phyloP scores from a whole-genome alignment of 2,888 invertebrate genomes.

The Scaptomyza reducta region DNA sequence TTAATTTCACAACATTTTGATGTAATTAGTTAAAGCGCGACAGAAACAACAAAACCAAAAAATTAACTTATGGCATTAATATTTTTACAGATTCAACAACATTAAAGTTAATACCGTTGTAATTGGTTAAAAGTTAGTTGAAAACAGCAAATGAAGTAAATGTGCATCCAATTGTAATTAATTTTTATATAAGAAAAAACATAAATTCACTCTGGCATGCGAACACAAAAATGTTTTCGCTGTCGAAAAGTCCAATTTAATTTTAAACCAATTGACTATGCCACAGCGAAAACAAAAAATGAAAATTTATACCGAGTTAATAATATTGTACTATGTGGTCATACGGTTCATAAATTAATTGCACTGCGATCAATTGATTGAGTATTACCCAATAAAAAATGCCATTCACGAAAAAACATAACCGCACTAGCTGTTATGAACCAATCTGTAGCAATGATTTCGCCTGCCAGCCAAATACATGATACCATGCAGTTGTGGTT shows the following conservation, averaged over 20 bases:
- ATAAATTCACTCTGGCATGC: background rate
- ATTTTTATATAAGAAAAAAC: background rate
- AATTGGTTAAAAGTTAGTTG: background rate
- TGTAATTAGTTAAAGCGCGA: slow-evolving; percentile 56
- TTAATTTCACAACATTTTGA: slow-evolving; percentile 42
- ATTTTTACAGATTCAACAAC: slow-evolving; percentile 15
- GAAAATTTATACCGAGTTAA: background rate
- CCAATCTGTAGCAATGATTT: background rate
- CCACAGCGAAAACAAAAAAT: too few relatives aligned
- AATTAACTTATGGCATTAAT: slow-evolving; percentile 5
- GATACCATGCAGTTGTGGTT: slow-evolving; percentile 22
- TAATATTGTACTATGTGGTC: slow-evolving; percentile 5
- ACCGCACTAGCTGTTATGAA: slow-evolving; percentile 11
- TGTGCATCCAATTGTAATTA: background rate
- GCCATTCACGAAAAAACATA: slow-evolving; percentile 8
- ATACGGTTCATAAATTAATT: slow-evolving; percentile 17
- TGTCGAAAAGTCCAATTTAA: background rate
- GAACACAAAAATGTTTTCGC: background rate
- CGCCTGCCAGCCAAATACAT: slow-evolving; percentile 5
- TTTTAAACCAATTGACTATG: background rate
- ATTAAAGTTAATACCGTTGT: background rate
- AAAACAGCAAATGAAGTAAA: background rate
- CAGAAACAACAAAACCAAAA: background rate
- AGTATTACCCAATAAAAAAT: slow-evolving; percentile 55
- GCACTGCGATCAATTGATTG: slow-evolving; percentile 34